phyloP scores from a whole-genome alignment of 2,888 invertebrate genomes.

The Dasysyrphus tricinctus region DNA sequence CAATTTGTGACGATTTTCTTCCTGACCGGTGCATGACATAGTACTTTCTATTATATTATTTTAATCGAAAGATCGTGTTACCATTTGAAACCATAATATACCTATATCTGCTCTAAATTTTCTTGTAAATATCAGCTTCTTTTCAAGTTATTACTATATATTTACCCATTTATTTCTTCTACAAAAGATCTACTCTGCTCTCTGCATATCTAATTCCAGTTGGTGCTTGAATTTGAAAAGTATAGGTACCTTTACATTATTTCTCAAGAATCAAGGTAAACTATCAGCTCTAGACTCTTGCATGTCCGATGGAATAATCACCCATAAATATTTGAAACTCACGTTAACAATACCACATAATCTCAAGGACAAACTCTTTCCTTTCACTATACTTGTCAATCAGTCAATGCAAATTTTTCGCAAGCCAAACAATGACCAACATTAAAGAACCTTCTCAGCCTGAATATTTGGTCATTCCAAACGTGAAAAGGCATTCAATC shows the following conservation, averaged over 20 bases:
- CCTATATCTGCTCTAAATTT: too few species aligned
- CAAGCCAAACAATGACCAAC: slow-evolving; percentile 12
- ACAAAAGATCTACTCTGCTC: too few species aligned
- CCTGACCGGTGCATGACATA: too few species aligned
- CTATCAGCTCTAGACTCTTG: neutral
- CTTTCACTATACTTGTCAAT: slow-evolving; percentile 53
- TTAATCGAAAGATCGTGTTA: too few species aligned
- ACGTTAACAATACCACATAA: slow-evolving; percentile 52
- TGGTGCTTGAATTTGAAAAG: neutral
- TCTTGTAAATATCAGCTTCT: neutral
- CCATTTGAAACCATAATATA: too few species aligned
- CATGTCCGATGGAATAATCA: neutral
- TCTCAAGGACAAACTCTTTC: slow-evolving; percentile 58
- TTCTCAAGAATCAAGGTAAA: neutral
- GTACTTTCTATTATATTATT: too few species aligned
- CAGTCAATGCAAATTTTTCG: slow-evolving; percentile 68
- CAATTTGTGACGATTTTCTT: too few species aligned
- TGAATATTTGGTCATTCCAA: slow-evolving; percentile 42
- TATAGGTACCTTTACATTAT: neutral
- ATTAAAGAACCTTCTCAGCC: slow-evolving; percentile 12
- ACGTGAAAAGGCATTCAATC: slow-evolving; percentile 48
- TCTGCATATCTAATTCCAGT: neutral
- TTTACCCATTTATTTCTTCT: too few species aligned
- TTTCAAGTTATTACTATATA: too few species aligned
- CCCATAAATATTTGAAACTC: neutral